Evolutionary conservation across 1,140 invertebrate genomes (phyloP).

Genomic region (Gryon sp.): DNA sequence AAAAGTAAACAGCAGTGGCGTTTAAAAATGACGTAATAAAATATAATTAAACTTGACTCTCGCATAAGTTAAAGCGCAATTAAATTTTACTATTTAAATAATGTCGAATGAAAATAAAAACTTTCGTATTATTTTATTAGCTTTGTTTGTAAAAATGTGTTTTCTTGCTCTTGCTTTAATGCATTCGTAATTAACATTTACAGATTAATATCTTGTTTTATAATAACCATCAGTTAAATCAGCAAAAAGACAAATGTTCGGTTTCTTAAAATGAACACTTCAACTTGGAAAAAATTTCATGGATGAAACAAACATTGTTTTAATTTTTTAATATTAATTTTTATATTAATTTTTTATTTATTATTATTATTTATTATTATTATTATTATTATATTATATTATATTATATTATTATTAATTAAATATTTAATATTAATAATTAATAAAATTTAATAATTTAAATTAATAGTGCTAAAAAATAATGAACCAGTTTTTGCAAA

Average conservation of each 20-base stretch:
- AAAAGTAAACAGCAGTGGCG: constrained; percentile 24
- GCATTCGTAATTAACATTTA: constrained; percentile 42
- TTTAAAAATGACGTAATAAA: constrained; percentile 30
- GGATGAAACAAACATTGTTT: too few relatives aligned
- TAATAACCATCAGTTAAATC: constrained; percentile 7
- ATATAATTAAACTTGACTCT: constrained; percentile 50
- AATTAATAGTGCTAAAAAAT: too few relatives aligned
- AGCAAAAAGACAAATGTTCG: constrained; percentile 1
- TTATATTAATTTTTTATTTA: too few relatives aligned
- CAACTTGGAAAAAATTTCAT: too few relatives aligned
- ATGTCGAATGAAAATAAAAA: constrained; percentile 35
- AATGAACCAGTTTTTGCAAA: too few relatives aligned
- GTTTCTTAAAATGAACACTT: too few relatives aligned
- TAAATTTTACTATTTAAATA: constrained; percentile 58
- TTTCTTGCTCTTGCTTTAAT: constrained; percentile 13
- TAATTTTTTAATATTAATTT: too few relatives aligned
- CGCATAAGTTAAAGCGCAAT: constrained; percentile 34
- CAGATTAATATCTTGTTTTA: constrained; percentile 15
- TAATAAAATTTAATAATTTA: too few relatives aligned
- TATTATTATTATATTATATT: too few relatives aligned
- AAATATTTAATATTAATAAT: too few relatives aligned
- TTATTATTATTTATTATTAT: too few relatives aligned
- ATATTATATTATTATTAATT: too few relatives aligned
- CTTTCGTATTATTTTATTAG: constrained; percentile 41
- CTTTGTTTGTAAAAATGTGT: constrained; percentile 30